Evolutionary conservation across 2,113 vertebrate genomes (phyloP), one percentile per base, ranked within the genome.

Genomic region (Solenodon paradoxus): DNA sequence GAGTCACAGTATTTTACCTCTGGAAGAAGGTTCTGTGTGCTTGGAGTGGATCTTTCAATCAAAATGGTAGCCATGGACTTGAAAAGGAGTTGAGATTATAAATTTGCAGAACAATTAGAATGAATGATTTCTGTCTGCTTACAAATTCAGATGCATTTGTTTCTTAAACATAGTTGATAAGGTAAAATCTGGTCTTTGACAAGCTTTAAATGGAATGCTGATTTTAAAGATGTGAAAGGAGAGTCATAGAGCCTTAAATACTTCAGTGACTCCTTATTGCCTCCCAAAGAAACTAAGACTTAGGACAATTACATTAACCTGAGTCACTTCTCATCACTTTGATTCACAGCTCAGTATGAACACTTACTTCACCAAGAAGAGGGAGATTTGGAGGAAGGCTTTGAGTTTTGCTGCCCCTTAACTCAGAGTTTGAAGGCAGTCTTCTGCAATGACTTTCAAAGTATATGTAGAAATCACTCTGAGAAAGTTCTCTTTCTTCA

Each of bases 401-500:
- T 35, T 82, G 40, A 38, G 20, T 85, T 84, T 71, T 63, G 30
- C 13, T 79, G 57, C 2, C 66, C 66, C 30, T 86, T 61, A 82
- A 85, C 90, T 72, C 59, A 35, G 19, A 55, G 35, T 75, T 40
- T 71, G 47, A 84, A 79, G 22, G 32, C 35, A 64, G 9, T 42
- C 19, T 92, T 40, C 49, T n/a, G 7, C 11, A n/a, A 2, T 1
- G 7, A 88, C 51, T 22, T 47, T 26, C 24, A 16, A 45, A 2
- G 69, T 45, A 3, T 19, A 59, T 17, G 35, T 20, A 13, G 64
- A 93, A 2, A 35, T 32, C 32, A 71, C 1, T 8, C 19, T 66
- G 72, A 96, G 84, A 81, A 90, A 40, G 66, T 69, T 93, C 61
- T 63, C 11, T 68, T 74, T 90, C 53, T 35, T 72, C 32, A 77